Conservation (phyloP, 2,113 vertebrate genomes). For the Tachycineta bicolor region DNA sequence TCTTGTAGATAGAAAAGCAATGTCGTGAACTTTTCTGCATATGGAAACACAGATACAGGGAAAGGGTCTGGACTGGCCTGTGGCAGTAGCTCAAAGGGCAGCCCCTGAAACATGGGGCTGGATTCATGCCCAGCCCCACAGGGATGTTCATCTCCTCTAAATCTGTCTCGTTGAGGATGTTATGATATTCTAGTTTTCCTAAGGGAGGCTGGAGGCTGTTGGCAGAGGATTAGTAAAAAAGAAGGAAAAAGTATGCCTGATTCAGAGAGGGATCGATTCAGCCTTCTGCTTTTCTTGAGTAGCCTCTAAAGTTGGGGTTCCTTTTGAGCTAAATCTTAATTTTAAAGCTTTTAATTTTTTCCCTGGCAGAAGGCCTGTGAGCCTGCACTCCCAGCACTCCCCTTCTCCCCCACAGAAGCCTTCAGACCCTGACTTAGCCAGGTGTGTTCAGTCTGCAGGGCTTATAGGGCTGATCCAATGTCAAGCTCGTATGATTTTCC, state of each 20-base stretch:
- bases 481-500: not conserved
- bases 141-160: not conserved
- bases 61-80: not conserved
- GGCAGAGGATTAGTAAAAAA: not conserved
- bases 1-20: not conserved
- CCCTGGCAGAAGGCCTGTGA: not conserved
- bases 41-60: not conserved
- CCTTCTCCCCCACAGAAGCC: not conserved
- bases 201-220: not conserved
- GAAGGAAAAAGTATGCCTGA: too few species aligned
- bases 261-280: not conserved
- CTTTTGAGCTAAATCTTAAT: not conserved
- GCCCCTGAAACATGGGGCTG: not conserved
- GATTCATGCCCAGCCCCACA: not conserved
- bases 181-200: not conserved
- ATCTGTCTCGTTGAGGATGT: not conserved
- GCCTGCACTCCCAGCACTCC: not conserved
- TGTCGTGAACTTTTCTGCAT: not conserved
- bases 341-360: not conserved
- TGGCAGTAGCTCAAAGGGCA: not conserved
- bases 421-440: not conserved
- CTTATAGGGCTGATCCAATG: not conserved
- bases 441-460: not conserved
- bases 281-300: not conserved
- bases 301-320: not conserved